Percentiles rank a stretch among this genome's conserved stretches.
Evolutionary conservation across 2,113 vertebrate species (phyloP).

Genomic region (Thalassarche chlororhynchos): DNA sequence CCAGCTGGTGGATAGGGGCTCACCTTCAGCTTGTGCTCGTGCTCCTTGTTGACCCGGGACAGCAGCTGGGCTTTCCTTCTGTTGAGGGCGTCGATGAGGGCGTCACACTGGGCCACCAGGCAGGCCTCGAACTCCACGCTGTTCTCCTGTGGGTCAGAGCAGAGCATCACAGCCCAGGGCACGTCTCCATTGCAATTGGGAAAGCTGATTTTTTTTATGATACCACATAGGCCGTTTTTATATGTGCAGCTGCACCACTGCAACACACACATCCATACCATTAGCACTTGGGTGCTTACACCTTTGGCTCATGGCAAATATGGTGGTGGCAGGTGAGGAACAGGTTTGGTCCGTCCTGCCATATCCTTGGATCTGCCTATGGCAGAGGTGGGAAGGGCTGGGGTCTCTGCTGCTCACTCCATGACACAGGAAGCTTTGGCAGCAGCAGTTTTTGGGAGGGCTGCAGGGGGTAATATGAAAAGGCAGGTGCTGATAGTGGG

Average conservation of each 20-base stretch:
- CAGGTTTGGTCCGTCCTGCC: background rate
- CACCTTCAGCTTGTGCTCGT: slow-evolving; percentile 98
- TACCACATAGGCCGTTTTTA: rapidly evolving
- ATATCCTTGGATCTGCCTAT: background rate
- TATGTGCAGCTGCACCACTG: background rate
- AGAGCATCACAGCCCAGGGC: background rate
- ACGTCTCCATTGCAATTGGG: rapidly evolving
- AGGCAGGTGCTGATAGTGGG: background rate
- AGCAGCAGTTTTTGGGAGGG: background rate
- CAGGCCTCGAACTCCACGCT: slow-evolving; percentile 98
- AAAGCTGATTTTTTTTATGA: background rate
- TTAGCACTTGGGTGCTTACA: rapidly evolving
- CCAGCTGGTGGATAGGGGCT: background rate
- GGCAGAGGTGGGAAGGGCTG: background rate
- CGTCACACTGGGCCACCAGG: slow-evolving; percentile 97
- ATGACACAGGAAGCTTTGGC: background rate
- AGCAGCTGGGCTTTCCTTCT: slow-evolving; percentile 95
- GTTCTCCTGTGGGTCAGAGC: slow-evolving; percentile 84
- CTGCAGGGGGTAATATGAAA: background rate
- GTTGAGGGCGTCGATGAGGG: slow-evolving; percentile 96
- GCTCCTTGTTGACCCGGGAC: slow-evolving; percentile 93
- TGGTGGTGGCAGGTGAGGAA: background rate
- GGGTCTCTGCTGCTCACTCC: background rate
- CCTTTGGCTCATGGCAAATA: background rate
- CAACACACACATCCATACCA: rapidly evolving